Evolutionary conservation across 1,140 invertebrate species (phyloP).

Genomic region (Octopus sinensis): DNA sequence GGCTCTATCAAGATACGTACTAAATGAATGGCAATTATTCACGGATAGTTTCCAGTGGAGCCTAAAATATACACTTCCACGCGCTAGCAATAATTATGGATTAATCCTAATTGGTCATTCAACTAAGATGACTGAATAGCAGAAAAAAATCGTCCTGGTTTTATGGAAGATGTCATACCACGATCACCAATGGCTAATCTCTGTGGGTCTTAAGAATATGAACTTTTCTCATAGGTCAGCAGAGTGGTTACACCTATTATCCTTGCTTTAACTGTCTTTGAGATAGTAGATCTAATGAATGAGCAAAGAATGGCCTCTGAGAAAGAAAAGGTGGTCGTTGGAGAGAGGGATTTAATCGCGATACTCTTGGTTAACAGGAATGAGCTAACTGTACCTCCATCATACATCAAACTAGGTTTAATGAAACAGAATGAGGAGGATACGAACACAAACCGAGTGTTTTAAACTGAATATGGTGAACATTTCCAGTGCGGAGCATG

Average conservation of each 20-base stretch:
- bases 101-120: neutral
- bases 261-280: neutral
- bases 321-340: neutral
- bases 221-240: neutral
- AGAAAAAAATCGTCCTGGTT: neutral
- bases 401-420: neutral
- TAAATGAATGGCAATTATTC: too few species aligned
- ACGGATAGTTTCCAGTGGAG: neutral
- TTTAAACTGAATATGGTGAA: neutral
- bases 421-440: neutral
- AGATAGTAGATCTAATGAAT: neutral
- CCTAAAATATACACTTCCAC: neutral
- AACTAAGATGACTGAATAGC: neutral
- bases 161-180: neutral
- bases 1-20: too few species aligned
- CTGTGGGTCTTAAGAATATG: neutral
- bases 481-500: neutral
- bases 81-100: neutral
- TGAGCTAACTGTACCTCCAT: neutral
- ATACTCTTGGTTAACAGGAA: neutral
- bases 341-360: neutral
- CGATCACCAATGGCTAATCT: neutral
- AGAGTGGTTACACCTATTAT: neutral
- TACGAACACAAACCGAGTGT: neutral
- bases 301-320: neutral